These are phyloP conservation scores for Holotrichia oblita DNA, from an alignment of 1,140 invertebrate species.

Conservation along the genomic window DNA sequence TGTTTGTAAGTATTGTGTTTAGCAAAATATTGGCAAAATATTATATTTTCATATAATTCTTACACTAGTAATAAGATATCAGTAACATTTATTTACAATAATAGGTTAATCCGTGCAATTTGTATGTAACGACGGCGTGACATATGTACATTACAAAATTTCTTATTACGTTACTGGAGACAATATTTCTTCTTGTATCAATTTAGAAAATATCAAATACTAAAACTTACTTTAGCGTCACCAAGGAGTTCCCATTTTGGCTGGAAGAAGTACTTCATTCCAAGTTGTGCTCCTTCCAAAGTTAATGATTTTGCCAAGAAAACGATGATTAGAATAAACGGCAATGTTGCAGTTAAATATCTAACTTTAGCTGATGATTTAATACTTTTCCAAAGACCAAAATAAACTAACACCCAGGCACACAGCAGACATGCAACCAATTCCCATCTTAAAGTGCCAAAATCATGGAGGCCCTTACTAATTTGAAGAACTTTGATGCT, in stretches of 20 bases:
- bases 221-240: conserved; percentile 74
- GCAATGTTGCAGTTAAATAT: conserved; percentile 88
- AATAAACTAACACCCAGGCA: conserved; percentile 91
- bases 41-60: too few relatives aligned
- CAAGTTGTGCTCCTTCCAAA: conserved; percentile 81
- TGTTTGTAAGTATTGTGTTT: too few relatives aligned
- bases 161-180: too few relatives aligned
- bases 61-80: too few relatives aligned
- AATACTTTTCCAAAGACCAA: conserved; percentile 93
- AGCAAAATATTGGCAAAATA: too few relatives aligned
- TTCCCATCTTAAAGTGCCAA: conserved; percentile 86
- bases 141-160: too few relatives aligned
- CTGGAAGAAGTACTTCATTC: conserved; percentile 84
- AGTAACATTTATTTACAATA: too few relatives aligned
- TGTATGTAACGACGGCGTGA: too few relatives aligned
- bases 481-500: conserved; percentile 87
- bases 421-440: conserved; percentile 85
- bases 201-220: not conserved
- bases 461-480: conserved; percentile 80
- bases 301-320: conserved; percentile 83
- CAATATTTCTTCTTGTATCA: too few relatives aligned
- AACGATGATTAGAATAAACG: conserved; percentile 83
- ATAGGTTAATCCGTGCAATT: too few relatives aligned
- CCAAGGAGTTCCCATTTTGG: conserved; percentile 86
- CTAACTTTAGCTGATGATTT: conserved; percentile 85